A percentile compares a stretch with the other conserved stretches of the same genome.
Evolutionary conservation across 2,113 vertebrate species (phyloP).

Genomic region (Oreocharis arfaki): DNA sequence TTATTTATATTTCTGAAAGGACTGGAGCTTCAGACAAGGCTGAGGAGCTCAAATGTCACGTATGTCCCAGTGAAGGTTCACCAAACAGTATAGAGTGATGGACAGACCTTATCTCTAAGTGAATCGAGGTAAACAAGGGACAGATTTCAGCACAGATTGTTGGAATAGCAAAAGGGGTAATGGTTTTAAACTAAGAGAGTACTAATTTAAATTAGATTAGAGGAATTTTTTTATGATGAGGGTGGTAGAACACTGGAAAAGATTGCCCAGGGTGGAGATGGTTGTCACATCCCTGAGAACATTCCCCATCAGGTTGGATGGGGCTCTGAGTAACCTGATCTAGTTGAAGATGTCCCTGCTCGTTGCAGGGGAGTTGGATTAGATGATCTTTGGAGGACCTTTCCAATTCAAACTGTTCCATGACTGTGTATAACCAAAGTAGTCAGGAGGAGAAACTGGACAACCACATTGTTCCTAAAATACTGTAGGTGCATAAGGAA

Average conservation of each 20-base stretch:
- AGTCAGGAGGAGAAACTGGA: not conserved
- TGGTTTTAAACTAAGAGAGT: not conserved
- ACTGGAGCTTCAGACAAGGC: not conserved
- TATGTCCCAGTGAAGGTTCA: not conserved
- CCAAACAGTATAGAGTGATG: not conserved
- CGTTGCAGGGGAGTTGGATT: rapidly evolving
- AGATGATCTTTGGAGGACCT: not conserved
- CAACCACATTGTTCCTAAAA: not conserved
- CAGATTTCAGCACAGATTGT: not conserved
- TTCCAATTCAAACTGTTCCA: not conserved
- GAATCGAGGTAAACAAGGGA: not conserved
- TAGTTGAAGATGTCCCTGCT: not conserved
- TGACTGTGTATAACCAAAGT: not conserved
- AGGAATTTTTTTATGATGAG: not conserved
- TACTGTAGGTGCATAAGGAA: not conserved
- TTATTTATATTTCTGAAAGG: not conserved
- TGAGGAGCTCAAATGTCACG: not conserved
- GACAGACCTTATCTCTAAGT: not conserved
- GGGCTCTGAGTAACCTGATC: not conserved
- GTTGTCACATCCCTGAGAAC: not conserved
- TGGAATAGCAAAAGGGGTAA: not conserved
- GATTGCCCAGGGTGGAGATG: not conserved
- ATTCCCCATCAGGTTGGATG: not conserved
- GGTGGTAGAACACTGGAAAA: not conserved
- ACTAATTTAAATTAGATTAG: not conserved